phyloP scores from a whole-genome alignment of 2,113 vertebrate species.

The Tenebrosternarchus preto region DNA sequence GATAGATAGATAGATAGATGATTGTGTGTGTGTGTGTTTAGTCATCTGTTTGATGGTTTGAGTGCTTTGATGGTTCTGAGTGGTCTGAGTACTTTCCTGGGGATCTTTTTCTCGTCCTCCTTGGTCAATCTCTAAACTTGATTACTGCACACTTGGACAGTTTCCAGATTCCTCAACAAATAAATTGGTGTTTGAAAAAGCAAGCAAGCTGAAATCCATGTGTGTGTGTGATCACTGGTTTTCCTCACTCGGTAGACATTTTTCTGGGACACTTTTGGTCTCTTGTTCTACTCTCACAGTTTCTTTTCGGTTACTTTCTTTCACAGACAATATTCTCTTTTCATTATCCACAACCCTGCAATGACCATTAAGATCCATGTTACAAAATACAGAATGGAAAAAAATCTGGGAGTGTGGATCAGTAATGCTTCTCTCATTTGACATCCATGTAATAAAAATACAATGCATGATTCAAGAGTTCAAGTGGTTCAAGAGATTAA shows the following conservation, averaged over 20 bases:
- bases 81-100: too few relatives aligned
- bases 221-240: conserved; percentile 36
- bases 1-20: too few relatives aligned
- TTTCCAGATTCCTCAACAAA: conserved; percentile 63
- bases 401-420: conserved; percentile 34
- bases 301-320: conserved; percentile 5
- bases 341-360: conserved; percentile 32
- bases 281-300: conserved; percentile 12
- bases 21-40: not conserved
- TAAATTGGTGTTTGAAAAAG: conserved; percentile 15
- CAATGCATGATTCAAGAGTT: too few relatives aligned
- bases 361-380: conserved; percentile 45
- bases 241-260: conserved; percentile 24
- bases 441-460: conserved; percentile 24
- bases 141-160: conserved; percentile 56
- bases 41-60: too few relatives aligned
- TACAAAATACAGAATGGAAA: conserved; percentile 57
- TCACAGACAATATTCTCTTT: conserved; percentile 22
- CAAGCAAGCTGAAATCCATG: not conserved
- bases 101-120: conserved; percentile 40
- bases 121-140: conserved; percentile 49
- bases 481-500: conserved; percentile 6
- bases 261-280: conserved; percentile 26
- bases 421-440: not conserved
- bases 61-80: too few relatives aligned